These are phyloP conservation scores for Gymnocephalus cernua DNA, from an alignment of 2,113 vertebrate genomes.

Conservation along the genomic window DNA sequence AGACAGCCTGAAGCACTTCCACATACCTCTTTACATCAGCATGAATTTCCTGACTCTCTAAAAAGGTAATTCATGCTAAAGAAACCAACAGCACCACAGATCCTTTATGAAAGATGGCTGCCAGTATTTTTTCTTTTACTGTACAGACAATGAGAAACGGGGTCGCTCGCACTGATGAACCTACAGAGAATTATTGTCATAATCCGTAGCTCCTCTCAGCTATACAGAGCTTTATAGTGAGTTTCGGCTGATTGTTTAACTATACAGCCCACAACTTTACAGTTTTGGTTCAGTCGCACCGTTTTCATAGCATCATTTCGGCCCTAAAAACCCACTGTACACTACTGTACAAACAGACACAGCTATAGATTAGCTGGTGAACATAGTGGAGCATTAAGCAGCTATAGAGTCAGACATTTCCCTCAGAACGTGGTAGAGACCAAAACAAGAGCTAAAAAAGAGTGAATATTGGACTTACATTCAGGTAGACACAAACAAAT, in stretches of 20 bases:
- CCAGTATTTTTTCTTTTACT: background rate
- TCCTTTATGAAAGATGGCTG: background rate
- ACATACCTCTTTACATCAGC: constrained; percentile 34
- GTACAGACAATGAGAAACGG: background rate
- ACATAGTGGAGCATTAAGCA: background rate
- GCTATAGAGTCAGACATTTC: background rate
- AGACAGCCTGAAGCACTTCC: constrained; percentile 30
- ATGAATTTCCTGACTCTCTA: constrained; percentile 37
- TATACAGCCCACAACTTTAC: background rate
- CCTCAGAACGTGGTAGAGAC: background rate
- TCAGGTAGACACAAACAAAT: background rate
- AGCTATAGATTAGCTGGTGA: background rate
- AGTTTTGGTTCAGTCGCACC: background rate
- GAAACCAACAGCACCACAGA: constrained; percentile 1
- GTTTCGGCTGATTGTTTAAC: background rate
- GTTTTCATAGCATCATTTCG: background rate
- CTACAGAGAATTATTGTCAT: background rate
- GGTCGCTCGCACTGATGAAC: too few relatives aligned
- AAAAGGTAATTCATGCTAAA: background rate
- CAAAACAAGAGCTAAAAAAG: background rate
- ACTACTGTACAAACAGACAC: background rate
- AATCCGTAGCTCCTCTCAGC: background rate
- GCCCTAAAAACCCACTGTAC: background rate
- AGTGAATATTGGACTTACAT: background rate
- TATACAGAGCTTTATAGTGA: background rate